Evolutionary conservation across 2,888 invertebrate species (phyloP).

Genomic region (Spodoptera picta): DNA sequence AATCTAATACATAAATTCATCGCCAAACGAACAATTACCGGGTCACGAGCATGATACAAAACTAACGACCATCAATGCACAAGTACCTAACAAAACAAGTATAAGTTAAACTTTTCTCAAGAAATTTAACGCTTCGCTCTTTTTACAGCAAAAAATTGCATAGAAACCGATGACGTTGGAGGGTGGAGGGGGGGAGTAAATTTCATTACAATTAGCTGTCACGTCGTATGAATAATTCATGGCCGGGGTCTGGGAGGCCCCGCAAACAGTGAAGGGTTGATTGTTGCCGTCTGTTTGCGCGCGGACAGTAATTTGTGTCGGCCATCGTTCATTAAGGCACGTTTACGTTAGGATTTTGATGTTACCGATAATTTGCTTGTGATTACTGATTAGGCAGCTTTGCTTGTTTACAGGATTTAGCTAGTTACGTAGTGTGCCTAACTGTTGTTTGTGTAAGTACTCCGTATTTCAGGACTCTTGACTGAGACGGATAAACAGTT

Average conservation of each 20-base stretch:
- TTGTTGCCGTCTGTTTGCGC: slow-evolving; percentile 69
- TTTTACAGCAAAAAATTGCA: slow-evolving; percentile 43
- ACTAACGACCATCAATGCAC: not conserved
- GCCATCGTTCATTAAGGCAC: slow-evolving; percentile 70
- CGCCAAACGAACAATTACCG: slow-evolving; percentile 26
- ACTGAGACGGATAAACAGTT: too few relatives aligned
- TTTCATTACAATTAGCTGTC: slow-evolving; percentile 88
- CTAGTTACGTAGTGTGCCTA: slow-evolving; percentile 1
- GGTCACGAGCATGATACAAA: slow-evolving; percentile 17
- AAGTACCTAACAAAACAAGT: slow-evolving; percentile 12
- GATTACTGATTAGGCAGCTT: slow-evolving; percentile 43
- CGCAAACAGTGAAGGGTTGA: slow-evolving; percentile 85
- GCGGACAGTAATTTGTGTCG: slow-evolving; percentile 73
- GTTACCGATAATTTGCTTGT: slow-evolving; percentile 56
- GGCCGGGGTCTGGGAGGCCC: slow-evolving; percentile 66
- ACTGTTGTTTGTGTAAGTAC: not conserved
- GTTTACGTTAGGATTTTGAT: slow-evolving; percentile 60
- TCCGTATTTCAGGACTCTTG: too few relatives aligned
- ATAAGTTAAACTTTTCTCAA: slow-evolving; percentile 37
- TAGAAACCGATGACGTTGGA: slow-evolving; percentile 56
- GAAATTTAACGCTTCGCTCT: slow-evolving; percentile 40
- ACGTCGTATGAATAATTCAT: slow-evolving; percentile 85
- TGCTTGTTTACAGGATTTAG: slow-evolving; percentile 14
- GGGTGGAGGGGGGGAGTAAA: slow-evolving; percentile 74
- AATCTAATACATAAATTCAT: slow-evolving; percentile 27